phyloP scores from a whole-genome alignment of 2,888 invertebrate genomes.

The Drosophila mayaguana region DNA sequence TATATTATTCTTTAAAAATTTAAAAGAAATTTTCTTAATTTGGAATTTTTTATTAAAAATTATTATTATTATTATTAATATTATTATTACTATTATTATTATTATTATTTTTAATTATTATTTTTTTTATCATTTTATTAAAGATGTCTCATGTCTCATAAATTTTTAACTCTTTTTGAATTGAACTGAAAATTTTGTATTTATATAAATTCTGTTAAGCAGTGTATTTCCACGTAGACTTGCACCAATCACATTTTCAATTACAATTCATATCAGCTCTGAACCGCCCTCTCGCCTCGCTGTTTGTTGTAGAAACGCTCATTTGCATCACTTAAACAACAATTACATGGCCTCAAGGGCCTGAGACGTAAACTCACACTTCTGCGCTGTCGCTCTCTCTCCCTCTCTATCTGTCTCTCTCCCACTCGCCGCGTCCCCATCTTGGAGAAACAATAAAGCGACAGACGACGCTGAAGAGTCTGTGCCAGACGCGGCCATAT shows the following conservation, averaged over 20 bases:
- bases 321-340: constrained; percentile 75
- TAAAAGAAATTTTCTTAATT: no score
- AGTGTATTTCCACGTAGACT: constrained; percentile 20
- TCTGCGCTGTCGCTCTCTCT: neutral
- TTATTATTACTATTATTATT: no score
- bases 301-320: constrained; percentile 56
- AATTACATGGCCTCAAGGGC: constrained; percentile 66
- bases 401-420: neutral
- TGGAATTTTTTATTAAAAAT: no score
- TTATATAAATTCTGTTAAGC: neutral
- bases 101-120: no score
- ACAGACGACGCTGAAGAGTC: constrained; percentile 38
- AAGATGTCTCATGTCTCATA: no score
- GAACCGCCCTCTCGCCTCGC: neutral
- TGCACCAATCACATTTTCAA: neutral
- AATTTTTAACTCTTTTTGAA: no score
- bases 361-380: constrained; percentile 8
- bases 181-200: no score
- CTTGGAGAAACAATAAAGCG: constrained; percentile 60
- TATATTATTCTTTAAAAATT: no score
- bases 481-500: constrained; percentile 36
- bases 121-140: no score
- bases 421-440: neutral
- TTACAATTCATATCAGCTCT: constrained; percentile 6
- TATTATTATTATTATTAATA: no score